phyloP scores from a whole-genome alignment of 2,888 invertebrate species.

The Ophion costatus region DNA sequence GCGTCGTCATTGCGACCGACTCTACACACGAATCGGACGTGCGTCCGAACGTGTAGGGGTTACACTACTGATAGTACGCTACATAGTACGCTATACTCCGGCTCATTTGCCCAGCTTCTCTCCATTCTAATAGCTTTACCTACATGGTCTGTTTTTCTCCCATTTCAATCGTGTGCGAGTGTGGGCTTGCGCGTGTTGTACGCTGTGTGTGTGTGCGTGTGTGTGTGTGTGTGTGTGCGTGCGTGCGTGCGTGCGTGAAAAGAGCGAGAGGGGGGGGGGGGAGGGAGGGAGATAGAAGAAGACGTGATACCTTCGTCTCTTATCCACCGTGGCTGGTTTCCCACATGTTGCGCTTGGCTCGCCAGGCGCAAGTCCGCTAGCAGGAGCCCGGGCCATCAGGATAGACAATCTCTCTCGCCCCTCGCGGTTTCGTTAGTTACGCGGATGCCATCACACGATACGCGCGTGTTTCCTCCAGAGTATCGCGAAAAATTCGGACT shows the following conservation, averaged over 20 bases:
- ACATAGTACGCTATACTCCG: neutral
- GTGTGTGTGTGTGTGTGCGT: conserved; percentile 7
- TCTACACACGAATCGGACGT: neutral
- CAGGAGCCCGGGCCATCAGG: conserved; percentile 82
- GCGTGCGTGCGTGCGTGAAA: neutral
- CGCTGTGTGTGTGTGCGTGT: neutral
- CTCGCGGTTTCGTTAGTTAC: conserved; percentile 76
- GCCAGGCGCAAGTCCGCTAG: conserved; percentile 81
- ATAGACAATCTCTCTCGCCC: conserved; percentile 74
- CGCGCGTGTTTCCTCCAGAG: conserved; percentile 66
- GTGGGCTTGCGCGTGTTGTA: neutral
- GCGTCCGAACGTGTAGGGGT: neutral
- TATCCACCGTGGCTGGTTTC: conserved; percentile 73
- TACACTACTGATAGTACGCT: conserved; percentile 21
- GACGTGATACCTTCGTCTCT: conserved; percentile 68
- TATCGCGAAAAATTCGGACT: conserved; percentile 19
- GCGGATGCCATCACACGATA: conserved; percentile 78
- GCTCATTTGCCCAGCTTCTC: neutral
- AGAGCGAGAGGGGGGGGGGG: too few relatives aligned
- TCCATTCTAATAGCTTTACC: neutral
- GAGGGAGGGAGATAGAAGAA: neutral
- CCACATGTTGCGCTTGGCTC: conserved; percentile 83
- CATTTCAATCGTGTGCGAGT: neutral
- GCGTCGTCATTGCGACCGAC: neutral
- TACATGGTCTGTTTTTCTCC: conserved; percentile 1